Percentiles rank a stretch among this genome's conserved stretches.
Evolutionary conservation across 2,797 vertebrate genomes (phyloP).

Genomic region (Psittacula echo): DNA sequence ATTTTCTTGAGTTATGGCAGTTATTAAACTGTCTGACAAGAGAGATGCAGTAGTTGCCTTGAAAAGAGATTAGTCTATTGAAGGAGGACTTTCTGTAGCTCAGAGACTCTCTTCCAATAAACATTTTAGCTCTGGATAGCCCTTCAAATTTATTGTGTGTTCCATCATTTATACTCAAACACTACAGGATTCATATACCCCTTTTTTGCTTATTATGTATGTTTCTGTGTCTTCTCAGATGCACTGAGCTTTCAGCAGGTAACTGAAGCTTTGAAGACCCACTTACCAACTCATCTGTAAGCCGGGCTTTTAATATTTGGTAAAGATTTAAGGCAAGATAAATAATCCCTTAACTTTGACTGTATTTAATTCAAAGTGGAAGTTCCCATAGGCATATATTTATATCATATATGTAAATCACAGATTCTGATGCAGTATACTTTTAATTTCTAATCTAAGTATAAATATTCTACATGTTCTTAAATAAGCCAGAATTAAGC

Average conservation of each 20-base stretch:
- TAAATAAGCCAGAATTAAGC: background rate
- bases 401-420: background rate
- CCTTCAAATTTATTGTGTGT: conserved; percentile 41
- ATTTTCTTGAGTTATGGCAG: conserved; percentile 62
- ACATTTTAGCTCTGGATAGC: conserved; percentile 47
- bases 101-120: conserved; percentile 42
- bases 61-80: conserved; percentile 67
- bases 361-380: background rate
- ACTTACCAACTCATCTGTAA: background rate
- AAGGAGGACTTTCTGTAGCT: conserved; percentile 49
- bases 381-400: background rate
- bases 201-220: conserved; percentile 27
- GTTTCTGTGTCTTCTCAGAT: conserved; percentile 26
- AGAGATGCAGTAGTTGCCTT: conserved; percentile 58
- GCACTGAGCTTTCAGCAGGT: background rate
- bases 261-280: background rate
- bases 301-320: background rate
- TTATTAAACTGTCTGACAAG: conserved; percentile 69
- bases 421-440: background rate
- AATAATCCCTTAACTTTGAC: background rate
- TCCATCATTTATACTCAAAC: conserved; percentile 24
- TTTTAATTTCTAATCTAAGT: background rate
- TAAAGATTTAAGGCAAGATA: background rate
- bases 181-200: background rate
- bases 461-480: background rate